Evolutionary conservation across 2,113 vertebrate genomes (phyloP).

Genomic region (Marcusenius ussheri): DNA sequence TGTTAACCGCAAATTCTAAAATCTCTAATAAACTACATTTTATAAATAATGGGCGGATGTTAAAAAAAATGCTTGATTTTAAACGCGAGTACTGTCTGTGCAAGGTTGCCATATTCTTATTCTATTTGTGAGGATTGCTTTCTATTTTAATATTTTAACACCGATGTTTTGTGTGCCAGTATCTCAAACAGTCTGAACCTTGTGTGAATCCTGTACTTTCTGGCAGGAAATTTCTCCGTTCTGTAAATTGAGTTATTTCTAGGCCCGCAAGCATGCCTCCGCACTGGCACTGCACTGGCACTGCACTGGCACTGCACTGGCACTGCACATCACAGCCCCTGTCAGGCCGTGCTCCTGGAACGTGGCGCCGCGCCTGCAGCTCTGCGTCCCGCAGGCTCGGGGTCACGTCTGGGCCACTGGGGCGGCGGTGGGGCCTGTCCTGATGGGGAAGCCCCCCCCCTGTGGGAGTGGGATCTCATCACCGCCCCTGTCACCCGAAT

Average conservation of each 20-base stretch:
- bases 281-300: neutral
- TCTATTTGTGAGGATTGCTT: neutral
- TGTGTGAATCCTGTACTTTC: neutral
- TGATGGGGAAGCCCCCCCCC: neutral
- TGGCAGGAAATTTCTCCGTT: neutral
- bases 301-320: too few species aligned
- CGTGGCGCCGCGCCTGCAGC: neutral
- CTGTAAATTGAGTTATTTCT: neutral
- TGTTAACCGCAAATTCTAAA: neutral
- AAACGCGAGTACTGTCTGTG: neutral
- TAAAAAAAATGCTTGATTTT: neutral
- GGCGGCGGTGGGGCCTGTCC: too few species aligned
- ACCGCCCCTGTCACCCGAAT: neutral
- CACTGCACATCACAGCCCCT: neutral
- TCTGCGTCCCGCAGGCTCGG: neutral
- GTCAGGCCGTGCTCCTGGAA: neutral
- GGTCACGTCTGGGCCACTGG: neutral
- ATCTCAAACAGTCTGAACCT: neutral
- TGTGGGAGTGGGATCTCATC: slow-evolving; percentile 3
- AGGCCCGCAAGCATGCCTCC: neutral
- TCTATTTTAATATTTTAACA: neutral
- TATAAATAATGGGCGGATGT: neutral
- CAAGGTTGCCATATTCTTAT: neutral
- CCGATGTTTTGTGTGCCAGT: neutral
- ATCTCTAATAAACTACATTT: neutral